phyloP scores from a whole-genome alignment of 2,797 vertebrate genomes.

The Onychomys leucogaster region DNA sequence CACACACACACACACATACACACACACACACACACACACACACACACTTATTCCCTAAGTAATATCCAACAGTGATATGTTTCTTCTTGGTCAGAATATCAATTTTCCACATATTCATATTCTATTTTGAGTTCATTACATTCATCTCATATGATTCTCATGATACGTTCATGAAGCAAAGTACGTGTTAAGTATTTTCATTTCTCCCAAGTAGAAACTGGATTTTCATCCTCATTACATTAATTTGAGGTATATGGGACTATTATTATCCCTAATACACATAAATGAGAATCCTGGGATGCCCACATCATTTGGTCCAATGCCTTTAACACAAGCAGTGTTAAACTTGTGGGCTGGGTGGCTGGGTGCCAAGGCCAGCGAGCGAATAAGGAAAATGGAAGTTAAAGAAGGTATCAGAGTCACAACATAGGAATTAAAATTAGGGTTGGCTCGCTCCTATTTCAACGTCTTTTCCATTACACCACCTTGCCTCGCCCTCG shows the following conservation, averaged over 20 bases:
- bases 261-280: neutral
- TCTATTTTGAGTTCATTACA: slow-evolving; percentile 10
- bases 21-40: neutral
- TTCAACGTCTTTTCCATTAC: slow-evolving; percentile 38
- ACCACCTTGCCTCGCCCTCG: slow-evolving; percentile 37
- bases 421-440: slow-evolving; percentile 58
- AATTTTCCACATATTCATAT: slow-evolving; percentile 3
- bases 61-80: neutral
- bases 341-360: neutral
- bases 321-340: slow-evolving; percentile 17
- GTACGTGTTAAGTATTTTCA: neutral
- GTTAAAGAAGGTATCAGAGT: neutral
- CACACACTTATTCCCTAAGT: fast-evolving
- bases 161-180: neutral
- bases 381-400: neutral
- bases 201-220: slow-evolving; percentile 5
- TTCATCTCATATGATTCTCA: neutral
- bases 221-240: neutral
- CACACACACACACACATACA: neutral
- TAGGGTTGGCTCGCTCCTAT: neutral
- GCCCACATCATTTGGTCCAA: neutral
- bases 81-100: slow-evolving; percentile 4
- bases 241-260: neutral
- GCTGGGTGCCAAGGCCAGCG: neutral
- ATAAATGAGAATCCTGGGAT: neutral